Evolutionary conservation across 2,113 vertebrate genomes (phyloP).

Genomic region (Paratilapia polleni): DNA sequence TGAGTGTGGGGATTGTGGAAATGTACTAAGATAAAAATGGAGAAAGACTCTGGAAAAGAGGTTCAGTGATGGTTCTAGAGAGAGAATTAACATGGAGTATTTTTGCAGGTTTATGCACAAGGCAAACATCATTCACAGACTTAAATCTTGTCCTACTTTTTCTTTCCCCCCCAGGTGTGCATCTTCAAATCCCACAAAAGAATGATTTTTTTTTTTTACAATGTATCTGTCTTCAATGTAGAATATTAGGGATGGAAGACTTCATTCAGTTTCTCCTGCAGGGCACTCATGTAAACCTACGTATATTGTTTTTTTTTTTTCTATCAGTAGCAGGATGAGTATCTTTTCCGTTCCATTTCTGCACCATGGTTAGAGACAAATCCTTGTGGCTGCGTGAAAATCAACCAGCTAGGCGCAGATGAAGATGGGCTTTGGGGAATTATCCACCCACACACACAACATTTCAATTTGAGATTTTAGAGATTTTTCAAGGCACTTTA

Average conservation of each 20-base stretch:
- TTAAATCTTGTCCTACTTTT: background rate
- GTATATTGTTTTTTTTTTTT: background rate
- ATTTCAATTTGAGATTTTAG: conserved; percentile 67
- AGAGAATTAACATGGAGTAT: background rate
- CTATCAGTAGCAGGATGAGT: conserved; percentile 9
- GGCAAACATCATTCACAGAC: background rate
- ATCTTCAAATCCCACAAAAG: background rate
- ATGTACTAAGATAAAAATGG: background rate
- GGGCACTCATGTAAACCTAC: background rate
- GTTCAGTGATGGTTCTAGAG: background rate
- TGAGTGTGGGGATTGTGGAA: conserved; percentile 8
- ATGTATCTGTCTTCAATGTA: background rate
- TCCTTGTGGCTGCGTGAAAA: conserved; percentile 58
- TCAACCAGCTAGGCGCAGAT: conserved; percentile 57
- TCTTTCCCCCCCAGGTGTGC: background rate
- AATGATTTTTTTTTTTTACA: background rate
- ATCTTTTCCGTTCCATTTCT: conserved; percentile 51
- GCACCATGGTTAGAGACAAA: conserved; percentile 48
- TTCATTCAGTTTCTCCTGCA: background rate
- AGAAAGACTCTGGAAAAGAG: background rate
- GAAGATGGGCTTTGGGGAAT: conserved; percentile 69
- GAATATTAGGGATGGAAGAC: background rate
- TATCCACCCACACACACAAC: conserved; percentile 66
- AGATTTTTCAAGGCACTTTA: conserved; percentile 61
- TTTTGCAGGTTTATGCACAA: background rate